phyloP scores from a whole-genome alignment of 2,113 vertebrate genomes.

The Ictidomys tridecemlineatus region DNA sequence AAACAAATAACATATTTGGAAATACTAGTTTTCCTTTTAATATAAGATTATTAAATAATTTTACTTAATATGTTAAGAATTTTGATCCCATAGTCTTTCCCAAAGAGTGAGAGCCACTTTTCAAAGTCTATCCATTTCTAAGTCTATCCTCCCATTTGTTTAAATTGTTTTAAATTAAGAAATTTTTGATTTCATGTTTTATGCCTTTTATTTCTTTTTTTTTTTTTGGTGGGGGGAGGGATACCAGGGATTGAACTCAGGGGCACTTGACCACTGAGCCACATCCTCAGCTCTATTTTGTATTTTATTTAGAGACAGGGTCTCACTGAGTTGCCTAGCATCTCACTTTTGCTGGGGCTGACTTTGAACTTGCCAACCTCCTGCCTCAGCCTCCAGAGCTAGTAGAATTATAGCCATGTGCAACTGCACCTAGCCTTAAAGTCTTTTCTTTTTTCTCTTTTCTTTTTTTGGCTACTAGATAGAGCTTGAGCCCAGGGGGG shows the following conservation, averaged over 20 bases:
- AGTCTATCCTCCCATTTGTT: not conserved
- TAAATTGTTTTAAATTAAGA: not conserved
- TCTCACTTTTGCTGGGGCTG: too few relatives aligned
- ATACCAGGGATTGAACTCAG: too few relatives aligned
- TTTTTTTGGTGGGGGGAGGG: too few relatives aligned
- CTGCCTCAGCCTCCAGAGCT: too few relatives aligned
- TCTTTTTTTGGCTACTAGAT: too few relatives aligned
- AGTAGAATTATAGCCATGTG: too few relatives aligned
- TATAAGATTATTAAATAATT: not conserved
- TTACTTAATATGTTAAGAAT: conserved; percentile 14
- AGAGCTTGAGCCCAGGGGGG: too few relatives aligned
- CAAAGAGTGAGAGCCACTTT: not conserved
- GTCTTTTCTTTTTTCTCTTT: not conserved
- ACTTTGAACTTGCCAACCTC: too few relatives aligned
- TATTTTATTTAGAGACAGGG: too few relatives aligned
- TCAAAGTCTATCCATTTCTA: not conserved
- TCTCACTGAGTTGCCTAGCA: too few relatives aligned
- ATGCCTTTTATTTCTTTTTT: not conserved
- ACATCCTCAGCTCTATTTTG: too few relatives aligned
- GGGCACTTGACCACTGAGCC: too few relatives aligned
- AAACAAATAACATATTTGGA: not conserved
- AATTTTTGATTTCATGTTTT: not conserved
- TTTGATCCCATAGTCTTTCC: not conserved
- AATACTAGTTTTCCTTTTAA: not conserved
- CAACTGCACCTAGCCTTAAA: not conserved